phyloP scores from a whole-genome alignment of 2,888 invertebrate species.

The Maniola hyperantus region DNA sequence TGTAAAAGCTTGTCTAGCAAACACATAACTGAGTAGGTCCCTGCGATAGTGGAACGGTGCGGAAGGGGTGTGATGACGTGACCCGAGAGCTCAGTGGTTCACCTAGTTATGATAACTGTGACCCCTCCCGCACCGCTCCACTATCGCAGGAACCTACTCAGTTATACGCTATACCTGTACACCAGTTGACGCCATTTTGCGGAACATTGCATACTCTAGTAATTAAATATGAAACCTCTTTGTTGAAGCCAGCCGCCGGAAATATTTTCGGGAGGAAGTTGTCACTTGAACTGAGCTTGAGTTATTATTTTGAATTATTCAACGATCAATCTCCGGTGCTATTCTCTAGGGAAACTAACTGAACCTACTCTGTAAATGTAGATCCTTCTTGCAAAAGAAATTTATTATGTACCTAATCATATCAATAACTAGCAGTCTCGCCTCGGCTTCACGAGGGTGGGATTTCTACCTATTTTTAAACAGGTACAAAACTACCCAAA shows the following conservation, averaged over 20 bases:
- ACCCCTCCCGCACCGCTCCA: too few species aligned
- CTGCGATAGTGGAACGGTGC: too few species aligned
- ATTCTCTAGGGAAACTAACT: neutral
- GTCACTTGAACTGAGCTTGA: conserved; percentile 17
- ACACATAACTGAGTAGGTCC: too few species aligned
- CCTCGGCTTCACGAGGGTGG: too few species aligned
- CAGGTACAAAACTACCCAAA: too few species aligned
- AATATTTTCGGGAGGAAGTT: conserved; percentile 15
- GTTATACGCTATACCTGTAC: too few species aligned
- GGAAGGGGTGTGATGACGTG: too few species aligned
- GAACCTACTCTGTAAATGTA: conserved; percentile 2
- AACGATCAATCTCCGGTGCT: conserved; percentile 17
- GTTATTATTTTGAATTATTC: conserved; percentile 20
- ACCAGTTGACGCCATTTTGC: neutral
- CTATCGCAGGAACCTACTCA: too few species aligned
- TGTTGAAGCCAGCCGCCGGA: conserved; percentile 6
- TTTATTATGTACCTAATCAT: neutral
- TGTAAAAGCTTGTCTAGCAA: too few species aligned
- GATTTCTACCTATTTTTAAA: too few species aligned
- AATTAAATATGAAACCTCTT: neutral
- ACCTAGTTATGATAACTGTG: too few species aligned
- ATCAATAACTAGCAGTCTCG: neutral
- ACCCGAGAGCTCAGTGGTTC: too few species aligned
- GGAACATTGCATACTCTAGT: neutral
- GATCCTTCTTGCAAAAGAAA: neutral